Percentiles rank a stretch among this genome's conserved stretches.
phyloP scores from a whole-genome alignment of 2,797 vertebrate genomes.

The Rhabdophis nuchalis region DNA sequence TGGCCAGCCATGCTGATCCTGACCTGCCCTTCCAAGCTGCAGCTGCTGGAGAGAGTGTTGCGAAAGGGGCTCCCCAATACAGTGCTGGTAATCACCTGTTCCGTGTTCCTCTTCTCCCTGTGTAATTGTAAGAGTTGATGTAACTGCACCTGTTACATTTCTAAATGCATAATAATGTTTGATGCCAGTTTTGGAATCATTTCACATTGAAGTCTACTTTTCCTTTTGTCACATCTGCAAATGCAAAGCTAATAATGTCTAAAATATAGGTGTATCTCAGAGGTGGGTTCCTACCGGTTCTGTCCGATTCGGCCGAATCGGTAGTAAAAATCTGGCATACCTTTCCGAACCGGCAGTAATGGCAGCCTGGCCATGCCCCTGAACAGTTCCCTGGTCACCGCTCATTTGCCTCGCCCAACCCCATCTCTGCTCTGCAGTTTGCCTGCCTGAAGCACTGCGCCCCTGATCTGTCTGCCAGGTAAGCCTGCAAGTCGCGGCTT shows the following conservation, averaged over 20 bases:
- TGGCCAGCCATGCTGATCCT: conserved; percentile 8
- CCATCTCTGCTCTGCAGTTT: too few species aligned
- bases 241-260: neutral
- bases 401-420: too few species aligned
- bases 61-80: neutral
- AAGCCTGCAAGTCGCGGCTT: too few species aligned
- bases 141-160: neutral
- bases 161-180: neutral
- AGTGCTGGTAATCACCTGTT: conserved; percentile 19
- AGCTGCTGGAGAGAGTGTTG: neutral
- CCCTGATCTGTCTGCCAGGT: too few species aligned
- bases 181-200: neutral
- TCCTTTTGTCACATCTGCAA: neutral
- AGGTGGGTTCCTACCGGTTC: too few species aligned
- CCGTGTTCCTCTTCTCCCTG: neutral
- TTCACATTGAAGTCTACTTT: too few species aligned
- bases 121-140: neutral
- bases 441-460: too few species aligned
- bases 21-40: conserved; percentile 24
- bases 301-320: too few species aligned
- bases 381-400: too few species aligned
- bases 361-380: too few species aligned
- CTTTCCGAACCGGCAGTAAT: too few species aligned
- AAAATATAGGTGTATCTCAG: neutral
- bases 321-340: too few species aligned